Conservation (phyloP, 1,140 invertebrate species). For the Bilobella aurantiaca region DNA sequence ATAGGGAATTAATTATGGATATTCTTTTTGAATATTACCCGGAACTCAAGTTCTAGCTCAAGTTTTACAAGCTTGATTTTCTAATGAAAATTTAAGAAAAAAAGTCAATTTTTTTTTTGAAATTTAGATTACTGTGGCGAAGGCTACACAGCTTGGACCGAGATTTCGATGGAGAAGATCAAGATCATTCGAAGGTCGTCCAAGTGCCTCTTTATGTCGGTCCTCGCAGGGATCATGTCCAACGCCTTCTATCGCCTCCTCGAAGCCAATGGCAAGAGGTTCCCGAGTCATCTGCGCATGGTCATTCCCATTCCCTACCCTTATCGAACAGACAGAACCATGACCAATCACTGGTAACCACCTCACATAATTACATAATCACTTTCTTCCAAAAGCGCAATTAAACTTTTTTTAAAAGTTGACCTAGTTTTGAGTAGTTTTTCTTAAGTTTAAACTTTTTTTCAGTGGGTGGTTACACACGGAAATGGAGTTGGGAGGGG, state of each 20-base stretch:
- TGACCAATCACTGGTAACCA: slow-evolving; percentile 32
- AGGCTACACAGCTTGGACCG: slow-evolving; percentile 26
- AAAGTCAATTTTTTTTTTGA: slow-evolving; percentile 1
- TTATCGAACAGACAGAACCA: slow-evolving; percentile 12
- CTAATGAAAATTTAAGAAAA: not conserved
- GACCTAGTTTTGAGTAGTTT: not conserved
- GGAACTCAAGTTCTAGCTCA: no score
- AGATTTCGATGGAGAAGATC: slow-evolving; percentile 27
- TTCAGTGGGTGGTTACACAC: slow-evolving; percentile 33
- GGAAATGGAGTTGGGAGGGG: slow-evolving; percentile 21
- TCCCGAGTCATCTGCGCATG: slow-evolving; percentile 22
- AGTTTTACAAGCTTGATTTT: not conserved
- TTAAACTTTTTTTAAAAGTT: not conserved
- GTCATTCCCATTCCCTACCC: slow-evolving; percentile 33
- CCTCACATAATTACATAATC: not conserved
- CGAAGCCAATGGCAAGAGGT: slow-evolving; percentile 23
- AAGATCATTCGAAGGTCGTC: slow-evolving; percentile 17
- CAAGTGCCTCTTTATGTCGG: slow-evolving; percentile 30
- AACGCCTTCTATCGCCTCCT: slow-evolving; percentile 22
- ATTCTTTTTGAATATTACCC: no score
- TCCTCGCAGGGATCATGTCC: slow-evolving; percentile 24
- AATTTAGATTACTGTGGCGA: slow-evolving; percentile 20
- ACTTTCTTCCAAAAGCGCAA: not conserved
- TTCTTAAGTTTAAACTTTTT: not conserved
- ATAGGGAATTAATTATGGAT: not conserved